phyloP scores from a whole-genome alignment of 2,113 vertebrate species.

The Typhlomys cinereus region DNA sequence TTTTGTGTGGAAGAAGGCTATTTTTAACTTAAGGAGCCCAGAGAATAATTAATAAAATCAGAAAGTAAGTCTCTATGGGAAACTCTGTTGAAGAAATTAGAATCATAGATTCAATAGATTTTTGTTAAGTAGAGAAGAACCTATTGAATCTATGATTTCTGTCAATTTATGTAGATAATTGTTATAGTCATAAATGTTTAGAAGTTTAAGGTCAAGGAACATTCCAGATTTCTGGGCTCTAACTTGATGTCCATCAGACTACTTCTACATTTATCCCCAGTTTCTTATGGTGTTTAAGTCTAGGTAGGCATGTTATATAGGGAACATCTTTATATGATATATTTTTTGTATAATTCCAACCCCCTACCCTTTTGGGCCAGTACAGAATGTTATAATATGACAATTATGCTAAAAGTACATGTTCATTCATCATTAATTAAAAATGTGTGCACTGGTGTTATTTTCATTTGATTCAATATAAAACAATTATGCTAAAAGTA shows the following conservation, averaged over 20 bases:
- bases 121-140: neutral
- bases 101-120: too few relatives aligned
- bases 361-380: neutral
- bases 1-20: neutral
- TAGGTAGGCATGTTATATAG: neutral
- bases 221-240: neutral
- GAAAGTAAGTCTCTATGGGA: neutral
- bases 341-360: neutral
- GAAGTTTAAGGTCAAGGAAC: neutral
- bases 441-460: neutral
- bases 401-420: constrained; percentile 22
- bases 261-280: neutral
- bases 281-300: neutral
- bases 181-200: neutral
- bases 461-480: constrained; percentile 46
- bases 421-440: neutral
- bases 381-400: constrained; percentile 31
- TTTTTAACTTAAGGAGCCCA: neutral
- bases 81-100: neutral
- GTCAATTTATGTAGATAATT: neutral
- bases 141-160: constrained; percentile 1
- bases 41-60: constrained; percentile 16
- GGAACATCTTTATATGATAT: neutral
- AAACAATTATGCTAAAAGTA: constrained; percentile 31
- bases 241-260: neutral